A percentile compares a stretch with the other conserved stretches of the same genome.
phyloP scores from a whole-genome alignment of 2,113 vertebrate species.

The Micronisus gabar region DNA sequence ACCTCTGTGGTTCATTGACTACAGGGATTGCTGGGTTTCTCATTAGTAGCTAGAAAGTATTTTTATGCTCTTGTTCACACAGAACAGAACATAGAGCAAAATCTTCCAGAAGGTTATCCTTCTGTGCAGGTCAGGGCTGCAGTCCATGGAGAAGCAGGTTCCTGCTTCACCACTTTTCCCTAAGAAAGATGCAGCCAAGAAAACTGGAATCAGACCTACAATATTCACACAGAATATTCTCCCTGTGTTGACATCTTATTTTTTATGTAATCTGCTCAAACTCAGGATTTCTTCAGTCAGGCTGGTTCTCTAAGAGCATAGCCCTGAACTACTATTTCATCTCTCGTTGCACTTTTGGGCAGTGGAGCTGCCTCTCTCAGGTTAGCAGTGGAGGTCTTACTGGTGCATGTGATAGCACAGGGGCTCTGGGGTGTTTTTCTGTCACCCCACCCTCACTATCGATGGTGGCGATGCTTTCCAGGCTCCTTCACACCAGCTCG shows the following conservation, averaged over 20 bases:
- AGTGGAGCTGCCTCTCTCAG: neutral
- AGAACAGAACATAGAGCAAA: neutral
- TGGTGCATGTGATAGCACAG: neutral
- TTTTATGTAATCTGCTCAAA: neutral
- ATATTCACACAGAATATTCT: neutral
- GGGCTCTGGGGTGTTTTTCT: neutral
- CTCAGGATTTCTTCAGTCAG: neutral
- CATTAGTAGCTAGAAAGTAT: neutral
- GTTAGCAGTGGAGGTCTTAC: neutral
- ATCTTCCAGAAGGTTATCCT: neutral
- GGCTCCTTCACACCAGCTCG: neutral
- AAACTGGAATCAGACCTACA: neutral
- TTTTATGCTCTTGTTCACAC: neutral
- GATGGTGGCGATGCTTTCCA: accelerated
- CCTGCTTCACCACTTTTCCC: neutral
- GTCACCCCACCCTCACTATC: accelerated
- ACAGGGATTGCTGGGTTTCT: neutral
- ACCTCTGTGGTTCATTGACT: neutral
- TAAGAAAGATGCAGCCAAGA: neutral
- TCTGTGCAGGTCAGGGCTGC: neutral
- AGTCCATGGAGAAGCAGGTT: neutral
- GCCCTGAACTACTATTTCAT: neutral
- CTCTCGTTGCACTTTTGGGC: accelerated
- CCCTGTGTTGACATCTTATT: neutral
- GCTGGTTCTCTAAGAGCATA: neutral